A percentile compares a stretch with the other conserved stretches of the same genome.
These are phyloP conservation scores for Brachyrhaphis roseni DNA, from an alignment of 2,797 vertebrate genomes.

Conservation along the genomic window DNA sequence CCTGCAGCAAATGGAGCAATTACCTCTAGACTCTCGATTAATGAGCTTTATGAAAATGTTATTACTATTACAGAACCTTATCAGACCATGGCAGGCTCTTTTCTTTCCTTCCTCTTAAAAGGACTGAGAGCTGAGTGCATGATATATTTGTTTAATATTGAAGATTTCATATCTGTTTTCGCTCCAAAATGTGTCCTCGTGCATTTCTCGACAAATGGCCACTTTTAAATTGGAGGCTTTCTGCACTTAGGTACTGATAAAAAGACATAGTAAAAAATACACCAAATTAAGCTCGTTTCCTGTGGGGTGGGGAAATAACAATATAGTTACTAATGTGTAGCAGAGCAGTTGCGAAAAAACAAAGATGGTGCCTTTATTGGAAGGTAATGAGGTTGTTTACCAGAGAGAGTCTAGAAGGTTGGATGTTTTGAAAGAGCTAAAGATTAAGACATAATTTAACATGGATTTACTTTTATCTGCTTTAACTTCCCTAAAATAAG, in stretches of 20 bases:
- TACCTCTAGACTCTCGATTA: conserved; percentile 85
- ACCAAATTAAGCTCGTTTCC: conserved; percentile 36
- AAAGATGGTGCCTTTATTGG: conserved; percentile 16
- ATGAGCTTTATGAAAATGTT: conserved; percentile 84
- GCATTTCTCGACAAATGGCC: conserved; percentile 38
- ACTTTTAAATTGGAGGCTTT: conserved; percentile 52
- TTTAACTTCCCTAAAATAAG: background rate
- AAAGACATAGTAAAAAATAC: conserved; percentile 44
- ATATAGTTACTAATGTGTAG: conserved; percentile 14
- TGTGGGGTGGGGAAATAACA: conserved; percentile 21
- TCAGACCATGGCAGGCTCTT: conserved; percentile 80
- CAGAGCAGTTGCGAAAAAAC: conserved; percentile 14
- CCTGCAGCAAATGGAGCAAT: conserved; percentile 83
- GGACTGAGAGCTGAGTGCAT: conserved; percentile 64
- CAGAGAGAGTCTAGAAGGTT: background rate
- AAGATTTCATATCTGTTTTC: conserved; percentile 43
- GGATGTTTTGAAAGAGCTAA: background rate
- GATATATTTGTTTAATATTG: conserved; percentile 71
- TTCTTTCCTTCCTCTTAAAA: conserved; percentile 65
- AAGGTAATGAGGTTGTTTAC: conserved; percentile 25
- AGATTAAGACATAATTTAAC: conserved; percentile 2
- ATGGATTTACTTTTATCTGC: conserved; percentile 1
- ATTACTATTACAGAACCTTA: conserved; percentile 83
- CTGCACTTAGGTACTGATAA: conserved; percentile 55
- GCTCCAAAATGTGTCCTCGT: conserved; percentile 9